Base-by-base conservation (phyloP, 2,797 vertebrate species). In the Trachurus trachurus region DNA sequence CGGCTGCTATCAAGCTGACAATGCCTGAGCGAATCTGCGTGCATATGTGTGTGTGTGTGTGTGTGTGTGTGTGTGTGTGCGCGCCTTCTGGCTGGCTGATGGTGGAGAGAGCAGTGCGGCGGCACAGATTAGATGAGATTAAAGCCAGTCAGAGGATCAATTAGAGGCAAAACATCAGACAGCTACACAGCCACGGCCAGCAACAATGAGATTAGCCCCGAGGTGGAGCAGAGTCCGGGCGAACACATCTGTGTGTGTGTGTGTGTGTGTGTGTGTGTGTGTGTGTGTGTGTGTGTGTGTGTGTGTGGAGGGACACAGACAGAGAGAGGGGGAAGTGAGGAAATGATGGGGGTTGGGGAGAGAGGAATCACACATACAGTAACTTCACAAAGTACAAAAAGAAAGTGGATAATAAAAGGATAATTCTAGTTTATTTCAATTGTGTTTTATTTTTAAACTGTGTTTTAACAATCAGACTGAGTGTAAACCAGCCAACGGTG, bases 71-170 rank as follows among this genome's bases (percentile, higher is more conserved):
- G 39, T 31, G 11, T 74, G 19, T 74, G 71, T 81, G 69, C 84
- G 73, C 88, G 83, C 67, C 42, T 78, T 82, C 81, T 76, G 76
- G 78, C 86, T 81, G 85, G 76, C 75, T 93, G 92, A 93, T 91
- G 87, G 84, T 87, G 76, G 88, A 76, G 88, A 89, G 93, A 92
- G 92, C 88, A 89, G 92, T 86, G 87, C 70, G 71, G 89, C 84
- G 72, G 91, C 89, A 88, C 90, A 95, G 95, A 95, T 95, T 95
- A 95, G 93, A 96, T 95, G 92, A 95, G 95, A 95, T 96, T 95
- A 95, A 94, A 93, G 92, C 87, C 84, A 93, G 93, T 94, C 92
- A 92, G 94, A 93, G 92, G 94, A 94, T 96, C 95, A 95, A 95
- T 95, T 94, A 95, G 94, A 95, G 92, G 90, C 89, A 90, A 93